Base-by-base conservation (phyloP, 2,113 vertebrate genomes). In the Gadus macrocephalus region DNA sequence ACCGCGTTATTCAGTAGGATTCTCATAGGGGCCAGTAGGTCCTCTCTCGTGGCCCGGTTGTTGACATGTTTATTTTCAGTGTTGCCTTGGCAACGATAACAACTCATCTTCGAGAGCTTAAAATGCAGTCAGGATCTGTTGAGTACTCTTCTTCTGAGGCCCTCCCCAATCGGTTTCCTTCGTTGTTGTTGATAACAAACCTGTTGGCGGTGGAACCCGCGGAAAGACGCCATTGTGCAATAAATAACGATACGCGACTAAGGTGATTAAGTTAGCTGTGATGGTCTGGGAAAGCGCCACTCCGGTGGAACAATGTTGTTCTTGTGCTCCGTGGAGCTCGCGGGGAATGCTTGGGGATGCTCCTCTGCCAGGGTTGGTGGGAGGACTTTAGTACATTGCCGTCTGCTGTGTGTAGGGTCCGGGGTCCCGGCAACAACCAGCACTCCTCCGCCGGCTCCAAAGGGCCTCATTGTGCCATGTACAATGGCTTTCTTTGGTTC, bases 401-500 rank as follows among this genome's bases (percentile, higher is more conserved):
- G 71, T 83, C 74, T 72, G 63, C 15, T 27, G 58, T 72, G 79
- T 85, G 73, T 77, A 15, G 68, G 85, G 81, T 71, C 66, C 79
- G 74, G 69, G 69, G 59, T 63, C 81, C 82, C 64, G 53, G 67
- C 83, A 74, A 81, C 76, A 63, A 55, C 62, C 81, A 70, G 67
- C 83, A 85, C 80, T 81, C 70, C 75, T 81, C 82, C 69, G 31
- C 77, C 5, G 72, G 67, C 73, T 78, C 77, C 74, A 85, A 87
- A 89, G 73, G 76, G 63, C 68, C 69, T 66, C 60, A 84, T 90
- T 91, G 86, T 90, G 31, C 42, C 42, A 49, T 20, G 64, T 62
- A 87, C 86, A 90, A 87, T 67, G 73, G 78, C 19, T 72, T 78
- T 82, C 85, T 83, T 85, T 89, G 62, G 82, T 74, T 63, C 63